phyloP scores from a whole-genome alignment of 2,113 vertebrate genomes.

The Salvelinus sp. region DNA sequence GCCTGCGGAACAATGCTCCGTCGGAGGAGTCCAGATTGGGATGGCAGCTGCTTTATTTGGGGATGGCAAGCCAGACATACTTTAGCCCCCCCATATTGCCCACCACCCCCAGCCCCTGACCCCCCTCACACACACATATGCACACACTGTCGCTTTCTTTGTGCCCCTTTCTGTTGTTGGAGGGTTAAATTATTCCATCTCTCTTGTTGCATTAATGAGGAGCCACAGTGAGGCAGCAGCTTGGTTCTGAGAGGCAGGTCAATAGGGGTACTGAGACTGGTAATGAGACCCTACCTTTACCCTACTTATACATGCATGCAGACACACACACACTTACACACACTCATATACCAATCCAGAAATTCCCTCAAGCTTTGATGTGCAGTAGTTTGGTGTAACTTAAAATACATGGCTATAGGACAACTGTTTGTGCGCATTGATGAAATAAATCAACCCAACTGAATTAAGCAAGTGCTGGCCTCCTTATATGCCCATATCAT shows the following conservation, averaged over 20 bases:
- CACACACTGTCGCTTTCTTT: slow-evolving; percentile 47
- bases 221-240: slow-evolving; percentile 81
- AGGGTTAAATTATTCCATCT: slow-evolving; percentile 87
- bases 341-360: background rate
- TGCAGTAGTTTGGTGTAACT: too few relatives aligned
- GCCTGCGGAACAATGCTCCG: slow-evolving; percentile 85
- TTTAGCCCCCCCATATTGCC: slow-evolving; percentile 75
- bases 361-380: background rate
- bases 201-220: slow-evolving; percentile 87
- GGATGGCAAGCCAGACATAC: slow-evolving; percentile 89
- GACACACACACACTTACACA: background rate
- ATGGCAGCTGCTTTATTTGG: slow-evolving; percentile 93
- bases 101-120: slow-evolving; percentile 41
- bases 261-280: slow-evolving; percentile 25
- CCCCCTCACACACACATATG: slow-evolving; percentile 63
- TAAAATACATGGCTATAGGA: too few relatives aligned
- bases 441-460: too few relatives aligned
- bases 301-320: slow-evolving; percentile 12
- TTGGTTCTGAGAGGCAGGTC: slow-evolving; percentile 67
- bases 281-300: slow-evolving; percentile 2
- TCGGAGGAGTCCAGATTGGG: slow-evolving; percentile 87
- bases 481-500: too few relatives aligned
- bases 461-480: too few relatives aligned
- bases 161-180: slow-evolving; percentile 81
- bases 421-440: too few relatives aligned